These are phyloP conservation scores for Diorhabda carinulata DNA, from an alignment of 1,140 invertebrate genomes.

Conservation along the genomic window DNA sequence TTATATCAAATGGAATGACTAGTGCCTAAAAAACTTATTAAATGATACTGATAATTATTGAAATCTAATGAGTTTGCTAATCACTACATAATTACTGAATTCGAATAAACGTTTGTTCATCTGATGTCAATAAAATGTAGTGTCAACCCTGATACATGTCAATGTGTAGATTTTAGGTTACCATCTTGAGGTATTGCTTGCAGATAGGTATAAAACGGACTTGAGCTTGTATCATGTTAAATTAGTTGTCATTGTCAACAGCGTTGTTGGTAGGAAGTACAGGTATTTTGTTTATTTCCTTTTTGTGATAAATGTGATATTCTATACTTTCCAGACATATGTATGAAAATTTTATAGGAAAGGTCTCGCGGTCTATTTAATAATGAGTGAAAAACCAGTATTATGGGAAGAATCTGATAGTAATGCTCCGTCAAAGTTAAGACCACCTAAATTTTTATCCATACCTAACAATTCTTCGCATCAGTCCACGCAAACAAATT, in stretches of 20 bases:
- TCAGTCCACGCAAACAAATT: not conserved
- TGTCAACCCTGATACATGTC: no score
- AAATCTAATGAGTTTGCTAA: no score
- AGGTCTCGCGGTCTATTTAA: not conserved
- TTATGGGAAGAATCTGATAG: conserved; percentile 6
- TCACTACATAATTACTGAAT: no score
- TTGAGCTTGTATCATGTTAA: no score
- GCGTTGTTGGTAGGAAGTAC: not conserved
- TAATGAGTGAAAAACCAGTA: not conserved
- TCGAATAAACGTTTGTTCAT: no score
- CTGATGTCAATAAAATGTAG: no score
- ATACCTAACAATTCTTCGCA: not conserved
- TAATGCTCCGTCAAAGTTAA: not conserved
- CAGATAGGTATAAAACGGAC: no score
- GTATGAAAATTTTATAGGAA: conserved; percentile 14
- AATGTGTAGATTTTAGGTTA: no score
- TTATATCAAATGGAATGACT: no score
- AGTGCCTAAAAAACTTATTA: no score
- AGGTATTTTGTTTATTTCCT: not conserved
- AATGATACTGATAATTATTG: no score
- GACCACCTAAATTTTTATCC: not conserved
- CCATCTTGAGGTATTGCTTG: no score
- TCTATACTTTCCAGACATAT: not conserved
- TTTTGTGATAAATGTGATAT: not conserved
- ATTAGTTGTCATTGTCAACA: not conserved